A percentile compares a stretch with the other conserved stretches of the same genome.
Conservation (phyloP, 2,113 vertebrate genomes). For the Prochilodus magdalenae region DNA sequence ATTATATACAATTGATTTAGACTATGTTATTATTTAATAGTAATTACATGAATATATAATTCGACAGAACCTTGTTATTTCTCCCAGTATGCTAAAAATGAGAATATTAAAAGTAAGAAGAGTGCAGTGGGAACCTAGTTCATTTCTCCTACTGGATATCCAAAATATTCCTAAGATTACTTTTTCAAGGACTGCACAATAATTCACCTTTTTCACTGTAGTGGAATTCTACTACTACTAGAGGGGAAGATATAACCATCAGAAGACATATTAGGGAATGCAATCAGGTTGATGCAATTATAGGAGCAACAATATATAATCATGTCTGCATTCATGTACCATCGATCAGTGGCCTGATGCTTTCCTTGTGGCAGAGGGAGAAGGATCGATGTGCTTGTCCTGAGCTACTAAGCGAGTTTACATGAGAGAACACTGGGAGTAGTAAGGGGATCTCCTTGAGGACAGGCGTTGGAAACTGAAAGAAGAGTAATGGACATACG, state of each 20-base stretch:
- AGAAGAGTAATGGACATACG: neutral
- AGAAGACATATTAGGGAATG: conserved; percentile 17
- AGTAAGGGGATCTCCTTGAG: neutral
- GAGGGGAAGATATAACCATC: neutral
- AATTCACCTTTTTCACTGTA: too few relatives aligned
- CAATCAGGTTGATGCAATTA: conserved; percentile 8
- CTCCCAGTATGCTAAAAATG: too few relatives aligned
- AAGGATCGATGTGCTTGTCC: conserved; percentile 17
- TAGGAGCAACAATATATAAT: conserved; percentile 26
- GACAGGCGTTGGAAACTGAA: neutral
- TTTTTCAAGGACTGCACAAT: neutral
- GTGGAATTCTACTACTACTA: too few relatives aligned
- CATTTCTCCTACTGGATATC: neutral
- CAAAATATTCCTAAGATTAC: neutral
- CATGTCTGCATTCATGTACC: conserved; percentile 9
- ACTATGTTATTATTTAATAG: too few relatives aligned
- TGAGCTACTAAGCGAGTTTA: conserved; percentile 2
- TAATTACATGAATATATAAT: too few relatives aligned
- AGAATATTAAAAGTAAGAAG: too few relatives aligned
- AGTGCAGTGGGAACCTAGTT: neutral
- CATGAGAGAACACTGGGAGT: neutral
- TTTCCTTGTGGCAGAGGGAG: conserved; percentile 1
- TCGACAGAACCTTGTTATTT: neutral
- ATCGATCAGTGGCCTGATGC: conserved; percentile 21
- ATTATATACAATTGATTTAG: too few relatives aligned